Conservation (phyloP, 1,140 invertebrate genomes). For the Idris sp. region DNA sequence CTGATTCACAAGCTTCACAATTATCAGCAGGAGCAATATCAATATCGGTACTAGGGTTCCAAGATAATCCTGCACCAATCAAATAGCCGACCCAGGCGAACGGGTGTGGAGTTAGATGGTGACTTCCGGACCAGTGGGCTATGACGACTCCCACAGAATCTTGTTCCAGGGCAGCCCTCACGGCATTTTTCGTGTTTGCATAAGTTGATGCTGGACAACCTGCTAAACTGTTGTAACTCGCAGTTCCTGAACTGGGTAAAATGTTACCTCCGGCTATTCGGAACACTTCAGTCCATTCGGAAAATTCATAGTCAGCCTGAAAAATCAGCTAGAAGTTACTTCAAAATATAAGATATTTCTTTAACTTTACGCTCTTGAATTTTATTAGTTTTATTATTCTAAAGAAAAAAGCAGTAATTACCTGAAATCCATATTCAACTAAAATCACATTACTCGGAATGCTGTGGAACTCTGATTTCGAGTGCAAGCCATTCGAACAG, state of each 20-base stretch:
- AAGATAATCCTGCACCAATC: conserved; percentile 81
- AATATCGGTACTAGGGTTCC: conserved; percentile 81
- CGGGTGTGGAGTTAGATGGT: conserved; percentile 81
- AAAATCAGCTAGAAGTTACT: too few species aligned
- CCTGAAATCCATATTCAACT: conserved; percentile 84
- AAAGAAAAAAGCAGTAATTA: conserved; percentile 65
- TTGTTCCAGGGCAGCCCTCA: conserved; percentile 79
- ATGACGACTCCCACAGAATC: conserved; percentile 81
- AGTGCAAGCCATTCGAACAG: conserved; percentile 80
- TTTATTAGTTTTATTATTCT: too few species aligned
- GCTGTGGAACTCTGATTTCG: conserved; percentile 72
- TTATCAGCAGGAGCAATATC: conserved; percentile 69
- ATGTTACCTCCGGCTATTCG: conserved; percentile 80
- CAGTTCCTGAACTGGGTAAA: conserved; percentile 82
- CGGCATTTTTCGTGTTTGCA: conserved; percentile 81
- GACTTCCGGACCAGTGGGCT: conserved; percentile 84
- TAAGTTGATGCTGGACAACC: conserved; percentile 83
- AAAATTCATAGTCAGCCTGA: conserved; percentile 84
- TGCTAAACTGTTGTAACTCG: conserved; percentile 83
- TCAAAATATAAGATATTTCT: too few species aligned
- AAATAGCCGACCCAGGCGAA: conserved; percentile 85
- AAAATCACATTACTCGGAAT: conserved; percentile 81
- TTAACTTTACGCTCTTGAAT: too few species aligned
- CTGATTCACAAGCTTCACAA: conserved; percentile 67
- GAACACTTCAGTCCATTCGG: conserved; percentile 79